Base-by-base conservation (phyloP, 2,888 invertebrate genomes). In the Venusia cambrica region DNA sequence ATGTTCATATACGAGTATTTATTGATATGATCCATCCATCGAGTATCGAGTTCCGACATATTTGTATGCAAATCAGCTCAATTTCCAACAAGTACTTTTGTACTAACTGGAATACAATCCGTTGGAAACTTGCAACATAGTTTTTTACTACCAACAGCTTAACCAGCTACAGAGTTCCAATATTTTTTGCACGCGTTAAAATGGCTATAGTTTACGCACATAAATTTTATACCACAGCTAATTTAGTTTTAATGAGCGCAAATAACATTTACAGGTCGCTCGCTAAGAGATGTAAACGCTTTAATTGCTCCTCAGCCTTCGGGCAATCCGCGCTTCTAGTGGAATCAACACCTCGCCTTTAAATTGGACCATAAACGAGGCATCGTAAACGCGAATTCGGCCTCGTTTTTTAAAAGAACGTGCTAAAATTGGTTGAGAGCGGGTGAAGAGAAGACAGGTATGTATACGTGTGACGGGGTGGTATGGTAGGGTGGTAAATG, bases 251-350 rank as follows among this genome's bases (percentile, higher is more conserved):
- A 80, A 81, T 75, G 74, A 71, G 68, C 69, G 62, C 67, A 67
- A 78, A 73, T 74, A 78, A 78, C 77, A 72, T 81, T 80, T 76
- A 68, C 79, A 78, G 73, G 70, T 78, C 68, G 71, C 73, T 79
- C 67, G 71, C 64, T 69, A 75, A 68, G 63, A 69, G 73, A 76
- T 69, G 72, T 78, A 74, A 81, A 80, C 63, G 71, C 56, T 75
- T 77, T 78, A 76, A 83, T 81, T 76, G 70, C 69, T 58, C 57
- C 65, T 69, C 62, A 57, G 56, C 57, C 61, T 57, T 62, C 54
- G 58, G 65, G 54, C 60, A 54, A 46, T 52, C 56, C 59, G 58
- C 55, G 61, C 58, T 53, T 60, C 64, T 64, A 63, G 45, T 48
- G 62, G 63, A 70, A 75, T 77, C 78, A 73, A 80, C 77, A 77